Percentiles rank a stretch among this genome's conserved stretches.
phyloP scores from a whole-genome alignment of 2,113 vertebrate species.

The Phaethornis superciliosus region DNA sequence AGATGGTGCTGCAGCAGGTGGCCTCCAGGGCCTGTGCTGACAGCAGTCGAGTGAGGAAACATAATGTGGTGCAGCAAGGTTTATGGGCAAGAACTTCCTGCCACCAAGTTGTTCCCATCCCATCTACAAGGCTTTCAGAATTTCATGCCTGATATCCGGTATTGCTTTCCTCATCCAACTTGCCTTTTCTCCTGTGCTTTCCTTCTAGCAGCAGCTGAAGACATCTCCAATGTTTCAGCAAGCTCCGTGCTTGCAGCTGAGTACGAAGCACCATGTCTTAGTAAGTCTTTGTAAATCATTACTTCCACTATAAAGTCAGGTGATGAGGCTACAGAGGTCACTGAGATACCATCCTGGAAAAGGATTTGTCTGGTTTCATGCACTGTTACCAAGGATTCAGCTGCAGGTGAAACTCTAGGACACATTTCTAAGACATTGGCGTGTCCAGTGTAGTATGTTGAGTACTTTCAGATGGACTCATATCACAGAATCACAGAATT shows the following conservation, averaged over 20 bases:
- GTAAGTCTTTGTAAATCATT: slow-evolving; percentile 62
- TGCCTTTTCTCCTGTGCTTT: background rate
- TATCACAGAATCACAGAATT: too few relatives aligned
- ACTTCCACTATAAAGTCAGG: background rate
- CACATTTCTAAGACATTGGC: background rate
- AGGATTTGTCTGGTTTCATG: background rate
- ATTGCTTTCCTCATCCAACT: background rate
- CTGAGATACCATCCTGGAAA: background rate
- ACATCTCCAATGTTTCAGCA: background rate
- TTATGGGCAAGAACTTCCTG: background rate
- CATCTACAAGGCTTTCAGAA: background rate
- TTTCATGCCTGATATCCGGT: background rate
- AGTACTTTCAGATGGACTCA: background rate
- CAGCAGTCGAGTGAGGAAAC: background rate
- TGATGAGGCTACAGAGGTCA: background rate
- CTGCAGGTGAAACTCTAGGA: background rate
- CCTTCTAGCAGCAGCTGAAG: slow-evolving; percentile 44
- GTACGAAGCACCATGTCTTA: slow-evolving; percentile 43
- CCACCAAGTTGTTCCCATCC: background rate
- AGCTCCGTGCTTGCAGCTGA: background rate
- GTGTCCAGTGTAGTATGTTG: background rate
- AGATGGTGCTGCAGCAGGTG: background rate
- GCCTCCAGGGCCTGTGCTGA: background rate
- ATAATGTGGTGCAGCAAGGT: background rate
- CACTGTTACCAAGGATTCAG: background rate